Evolutionary conservation across 37 sponge, comb jelly and placozoan genomes (phyloP).

Genomic region (Lycopodina hypogea): DNA sequence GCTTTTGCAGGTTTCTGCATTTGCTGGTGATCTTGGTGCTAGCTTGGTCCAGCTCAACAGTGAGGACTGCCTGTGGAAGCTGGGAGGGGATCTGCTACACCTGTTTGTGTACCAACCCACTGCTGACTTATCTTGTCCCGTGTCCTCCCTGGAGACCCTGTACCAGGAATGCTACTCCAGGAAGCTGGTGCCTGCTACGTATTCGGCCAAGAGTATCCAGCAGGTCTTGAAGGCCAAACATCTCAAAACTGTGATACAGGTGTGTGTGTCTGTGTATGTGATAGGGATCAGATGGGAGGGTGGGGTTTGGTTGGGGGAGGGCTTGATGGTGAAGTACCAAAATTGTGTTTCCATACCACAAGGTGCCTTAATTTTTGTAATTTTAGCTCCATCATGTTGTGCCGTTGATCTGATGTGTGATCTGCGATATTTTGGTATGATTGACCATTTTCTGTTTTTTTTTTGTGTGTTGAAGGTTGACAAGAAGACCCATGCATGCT

Average conservation of each 20-base stretch:
- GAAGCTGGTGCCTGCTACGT: slow-evolving; percentile 37
- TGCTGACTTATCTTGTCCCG: not conserved
- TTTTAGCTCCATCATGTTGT: no score
- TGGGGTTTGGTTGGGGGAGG: no score
- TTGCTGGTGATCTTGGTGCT: slow-evolving; percentile 14
- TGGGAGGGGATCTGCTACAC: slow-evolving; percentile 45
- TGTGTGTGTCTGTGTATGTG: not conserved
- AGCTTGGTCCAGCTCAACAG: slow-evolving; percentile 35
- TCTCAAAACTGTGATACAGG: slow-evolving; percentile 33
- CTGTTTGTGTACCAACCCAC: slow-evolving; percentile 49
- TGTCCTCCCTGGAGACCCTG: slow-evolving; percentile 12
- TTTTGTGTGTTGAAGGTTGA: no score
- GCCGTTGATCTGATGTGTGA: no score
- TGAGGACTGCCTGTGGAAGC: slow-evolving; percentile 42
- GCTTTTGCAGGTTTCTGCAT: slow-evolving; percentile 9
- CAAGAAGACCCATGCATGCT: no score
- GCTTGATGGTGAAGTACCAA: no score
- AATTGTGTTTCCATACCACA: no score
- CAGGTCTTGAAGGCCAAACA: slow-evolving; percentile 19
- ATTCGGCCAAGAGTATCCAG: slow-evolving; percentile 20
- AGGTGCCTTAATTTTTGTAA: no score
- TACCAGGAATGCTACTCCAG: slow-evolving; percentile 45
- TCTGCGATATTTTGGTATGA: no score
- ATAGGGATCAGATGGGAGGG: no score
- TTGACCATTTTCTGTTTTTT: no score